A percentile compares a stretch with the other conserved stretches of the same genome.
Conservation (phyloP, 1,140 invertebrate species). For the Eufriesea mexicana region DNA sequence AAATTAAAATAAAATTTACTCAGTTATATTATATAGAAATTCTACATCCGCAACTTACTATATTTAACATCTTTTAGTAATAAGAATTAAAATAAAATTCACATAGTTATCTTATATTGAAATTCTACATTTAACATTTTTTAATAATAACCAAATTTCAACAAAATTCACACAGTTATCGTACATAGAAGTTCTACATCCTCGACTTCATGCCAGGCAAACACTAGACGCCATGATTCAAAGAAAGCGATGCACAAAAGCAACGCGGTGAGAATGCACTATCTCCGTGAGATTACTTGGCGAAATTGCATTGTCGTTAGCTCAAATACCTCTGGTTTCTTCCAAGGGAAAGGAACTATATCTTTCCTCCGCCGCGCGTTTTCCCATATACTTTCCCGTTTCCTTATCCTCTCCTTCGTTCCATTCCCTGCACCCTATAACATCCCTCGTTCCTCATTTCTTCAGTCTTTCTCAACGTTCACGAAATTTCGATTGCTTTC, state of each 20-base stretch:
- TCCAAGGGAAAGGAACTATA: constrained; percentile 10
- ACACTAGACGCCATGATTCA: no score
- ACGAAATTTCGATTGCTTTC: constrained; percentile 14
- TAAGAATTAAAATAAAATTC: no score
- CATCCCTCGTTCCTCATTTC: background rate
- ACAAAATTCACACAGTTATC: no score
- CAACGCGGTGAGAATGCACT: constrained; percentile 12
- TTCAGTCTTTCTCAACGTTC: background rate
- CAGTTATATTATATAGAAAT: no score
- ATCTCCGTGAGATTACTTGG: constrained; percentile 23
- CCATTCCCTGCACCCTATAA: background rate
- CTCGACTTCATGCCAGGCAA: no score
- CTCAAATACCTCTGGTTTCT: constrained; percentile 41
- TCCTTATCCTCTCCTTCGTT: background rate
- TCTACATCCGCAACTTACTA: no score
- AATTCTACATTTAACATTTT: no score
- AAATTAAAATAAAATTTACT: no score
- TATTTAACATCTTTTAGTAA: no score
- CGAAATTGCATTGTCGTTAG: constrained; percentile 58
- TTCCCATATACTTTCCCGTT: background rate
- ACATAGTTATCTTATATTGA: no score
- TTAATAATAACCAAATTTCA: no score
- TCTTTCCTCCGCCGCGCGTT: background rate
- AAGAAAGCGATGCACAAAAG: background rate
- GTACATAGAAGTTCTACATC: no score